Conservation (phyloP, 2,113 vertebrate species). For the Anolis sagrei region DNA sequence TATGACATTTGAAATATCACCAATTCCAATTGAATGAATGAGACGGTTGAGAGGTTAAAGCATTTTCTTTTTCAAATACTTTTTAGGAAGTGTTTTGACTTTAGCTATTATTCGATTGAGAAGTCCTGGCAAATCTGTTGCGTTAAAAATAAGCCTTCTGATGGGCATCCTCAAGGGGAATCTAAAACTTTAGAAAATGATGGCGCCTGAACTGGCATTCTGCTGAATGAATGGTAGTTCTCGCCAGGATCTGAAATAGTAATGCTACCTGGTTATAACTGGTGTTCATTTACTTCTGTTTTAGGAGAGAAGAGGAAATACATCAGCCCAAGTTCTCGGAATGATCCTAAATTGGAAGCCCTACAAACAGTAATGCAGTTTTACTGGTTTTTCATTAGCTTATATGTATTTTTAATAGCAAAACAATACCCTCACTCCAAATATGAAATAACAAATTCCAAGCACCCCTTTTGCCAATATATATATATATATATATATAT, state of each 20-base stretch:
- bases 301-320: conserved; percentile 83
- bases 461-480: no score
- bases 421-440: not conserved
- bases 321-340: conserved; percentile 79
- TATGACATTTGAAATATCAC: not conserved
- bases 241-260: not conserved
- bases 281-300: conserved; percentile 32
- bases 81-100: not conserved
- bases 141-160: not conserved
- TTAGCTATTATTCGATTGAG: not conserved
- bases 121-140: not conserved
- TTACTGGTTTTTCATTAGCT: not conserved
- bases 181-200: conserved; percentile 16
- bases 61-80: not conserved
- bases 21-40: not conserved
- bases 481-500: no score
- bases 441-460: not conserved
- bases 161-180: not conserved
- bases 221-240: conserved; percentile 1
- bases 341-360: conserved; percentile 79
- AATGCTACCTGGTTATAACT: not conserved
- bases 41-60: not conserved
- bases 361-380: conserved; percentile 81
- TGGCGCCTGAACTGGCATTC: not conserved
- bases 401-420: not conserved